Evolutionary conservation across 1,140 invertebrate genomes (phyloP).

Genomic region (Drosophila biarmipes): DNA sequence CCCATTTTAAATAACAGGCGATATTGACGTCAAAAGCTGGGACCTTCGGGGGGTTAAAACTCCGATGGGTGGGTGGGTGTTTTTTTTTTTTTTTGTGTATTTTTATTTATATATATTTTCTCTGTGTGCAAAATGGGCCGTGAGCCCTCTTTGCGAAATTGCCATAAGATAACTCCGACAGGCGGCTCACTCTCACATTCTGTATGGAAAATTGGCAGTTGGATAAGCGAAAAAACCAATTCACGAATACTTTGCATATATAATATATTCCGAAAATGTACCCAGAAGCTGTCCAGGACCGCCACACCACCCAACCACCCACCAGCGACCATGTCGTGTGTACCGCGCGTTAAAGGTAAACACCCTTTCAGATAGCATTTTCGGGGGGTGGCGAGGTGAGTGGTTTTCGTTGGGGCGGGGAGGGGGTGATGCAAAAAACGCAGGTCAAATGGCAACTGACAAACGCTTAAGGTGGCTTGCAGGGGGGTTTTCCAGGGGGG

Average conservation of each 20-base stretch:
- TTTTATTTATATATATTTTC: neutral
- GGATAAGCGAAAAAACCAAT: constrained; percentile 84
- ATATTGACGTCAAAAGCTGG: constrained; percentile 50
- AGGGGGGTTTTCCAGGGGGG: neutral
- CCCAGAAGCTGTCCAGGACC: constrained; percentile 63
- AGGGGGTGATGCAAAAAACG: constrained; percentile 13
- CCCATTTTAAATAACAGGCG: constrained; percentile 76
- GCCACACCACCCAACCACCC: constrained; percentile 20
- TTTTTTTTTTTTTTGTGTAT: neutral
- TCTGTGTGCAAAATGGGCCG: constrained; percentile 71
- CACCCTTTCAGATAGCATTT: constrained; percentile 61
- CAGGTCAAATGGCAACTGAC: constrained; percentile 63
- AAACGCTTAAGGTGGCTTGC: constrained; percentile 22
- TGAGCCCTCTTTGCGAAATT: constrained; percentile 60
- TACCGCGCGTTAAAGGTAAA: constrained; percentile 78
- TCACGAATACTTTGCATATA: constrained; percentile 84
- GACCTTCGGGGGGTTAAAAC: constrained; percentile 4
- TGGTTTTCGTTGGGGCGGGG: neutral
- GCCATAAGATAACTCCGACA: constrained; percentile 79
- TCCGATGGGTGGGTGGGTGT: constrained; percentile 8
- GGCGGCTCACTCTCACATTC: constrained; percentile 49
- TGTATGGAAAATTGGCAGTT: constrained; percentile 83
- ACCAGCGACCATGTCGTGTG: constrained; percentile 33
- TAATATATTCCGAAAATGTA: constrained; percentile 81
- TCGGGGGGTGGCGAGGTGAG: neutral